phyloP scores from a whole-genome alignment of 2,113 vertebrate genomes.

The Corynorhinus townsendii region DNA sequence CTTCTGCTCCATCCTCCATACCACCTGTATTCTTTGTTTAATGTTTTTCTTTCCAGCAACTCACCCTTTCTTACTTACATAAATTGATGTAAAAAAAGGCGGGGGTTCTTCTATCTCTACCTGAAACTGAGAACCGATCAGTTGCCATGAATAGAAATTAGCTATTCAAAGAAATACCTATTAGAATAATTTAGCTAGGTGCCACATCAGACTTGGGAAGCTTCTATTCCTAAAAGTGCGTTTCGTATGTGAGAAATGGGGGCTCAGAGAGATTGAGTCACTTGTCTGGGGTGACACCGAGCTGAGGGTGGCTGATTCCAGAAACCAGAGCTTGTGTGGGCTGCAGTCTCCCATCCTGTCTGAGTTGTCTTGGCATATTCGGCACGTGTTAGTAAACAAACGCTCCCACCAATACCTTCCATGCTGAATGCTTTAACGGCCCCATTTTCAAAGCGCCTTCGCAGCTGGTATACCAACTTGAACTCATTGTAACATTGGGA shows the following conservation, averaged over 20 bases:
- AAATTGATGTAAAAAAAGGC: not conserved
- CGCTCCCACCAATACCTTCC: not conserved
- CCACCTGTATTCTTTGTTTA: not conserved
- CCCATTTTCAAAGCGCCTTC: not conserved
- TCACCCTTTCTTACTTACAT: not conserved
- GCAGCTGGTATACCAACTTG: not conserved
- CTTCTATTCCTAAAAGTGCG: not conserved
- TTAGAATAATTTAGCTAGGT: not conserved
- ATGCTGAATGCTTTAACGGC: not conserved
- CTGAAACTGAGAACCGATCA: not conserved
- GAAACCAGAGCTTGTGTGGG: not conserved
- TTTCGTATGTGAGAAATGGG: not conserved
- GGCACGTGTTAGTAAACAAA: not conserved
- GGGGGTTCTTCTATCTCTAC: not conserved
- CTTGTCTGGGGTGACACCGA: not conserved
- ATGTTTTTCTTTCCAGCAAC: not conserved
- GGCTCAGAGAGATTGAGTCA: not conserved
- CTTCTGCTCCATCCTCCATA: not conserved
- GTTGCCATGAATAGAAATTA: not conserved
- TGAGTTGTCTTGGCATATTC: rapidly evolving
- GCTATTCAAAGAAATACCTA: not conserved
- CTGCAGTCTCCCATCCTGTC: not conserved
- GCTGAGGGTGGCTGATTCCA: not conserved
- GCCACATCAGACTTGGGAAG: not conserved
- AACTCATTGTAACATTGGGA: not conserved